Percentiles rank a stretch among this genome's conserved stretches.
Conservation (phyloP, 1,140 invertebrate genomes). For the Vollenhovia emeryi region DNA sequence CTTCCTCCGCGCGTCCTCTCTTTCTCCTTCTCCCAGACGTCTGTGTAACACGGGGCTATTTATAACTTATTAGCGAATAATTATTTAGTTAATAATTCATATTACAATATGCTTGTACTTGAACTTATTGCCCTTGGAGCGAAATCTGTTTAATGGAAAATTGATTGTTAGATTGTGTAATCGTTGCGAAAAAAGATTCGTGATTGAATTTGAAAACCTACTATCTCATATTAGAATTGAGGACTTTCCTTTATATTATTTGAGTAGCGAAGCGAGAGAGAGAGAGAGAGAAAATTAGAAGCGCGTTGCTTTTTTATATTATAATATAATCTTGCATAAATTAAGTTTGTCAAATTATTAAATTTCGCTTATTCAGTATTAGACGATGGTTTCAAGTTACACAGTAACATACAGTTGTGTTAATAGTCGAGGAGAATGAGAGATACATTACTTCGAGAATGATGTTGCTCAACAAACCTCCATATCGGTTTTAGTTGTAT, state of each 20-base stretch:
- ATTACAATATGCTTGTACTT: neutral
- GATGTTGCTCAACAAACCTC: neutral
- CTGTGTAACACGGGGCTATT: neutral
- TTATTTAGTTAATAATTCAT: conserved; percentile 1
- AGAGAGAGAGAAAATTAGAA: neutral
- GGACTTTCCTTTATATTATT: too few relatives aligned
- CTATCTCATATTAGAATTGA: too few relatives aligned
- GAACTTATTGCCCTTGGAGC: too few relatives aligned
- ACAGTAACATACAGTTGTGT: neutral
- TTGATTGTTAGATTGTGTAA: too few relatives aligned
- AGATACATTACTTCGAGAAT: neutral
- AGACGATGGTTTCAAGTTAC: neutral
- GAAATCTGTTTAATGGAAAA: too few relatives aligned
- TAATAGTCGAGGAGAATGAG: neutral
- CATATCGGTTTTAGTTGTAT: neutral
- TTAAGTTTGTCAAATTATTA: conserved; percentile 2
- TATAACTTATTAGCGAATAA: neutral
- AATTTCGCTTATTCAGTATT: neutral
- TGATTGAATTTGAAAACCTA: too few relatives aligned
- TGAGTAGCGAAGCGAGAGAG: neutral
- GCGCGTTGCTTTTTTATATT: neutral
- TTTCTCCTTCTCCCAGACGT: neutral
- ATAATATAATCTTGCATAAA: neutral
- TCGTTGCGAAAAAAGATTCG: too few relatives aligned
- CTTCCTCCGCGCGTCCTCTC: neutral